Conservation (phyloP, 2,113 vertebrate genomes). For the Microtus montanus region DNA sequence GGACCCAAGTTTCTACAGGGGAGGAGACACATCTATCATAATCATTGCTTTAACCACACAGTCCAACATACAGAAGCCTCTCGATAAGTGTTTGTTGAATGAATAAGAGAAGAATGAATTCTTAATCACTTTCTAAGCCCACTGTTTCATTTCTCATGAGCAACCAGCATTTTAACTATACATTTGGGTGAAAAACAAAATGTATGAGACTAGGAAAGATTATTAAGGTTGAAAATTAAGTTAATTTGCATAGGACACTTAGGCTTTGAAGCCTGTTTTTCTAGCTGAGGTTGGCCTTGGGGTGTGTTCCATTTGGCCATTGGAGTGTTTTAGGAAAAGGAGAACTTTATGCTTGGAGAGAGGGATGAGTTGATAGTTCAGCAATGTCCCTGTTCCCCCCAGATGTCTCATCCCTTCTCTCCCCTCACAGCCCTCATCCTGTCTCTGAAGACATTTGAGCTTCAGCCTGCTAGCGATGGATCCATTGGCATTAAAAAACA, state of each 20-base stretch:
- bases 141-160: slow-evolving; percentile 31
- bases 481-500: slow-evolving; percentile 37
- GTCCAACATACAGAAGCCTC: neutral
- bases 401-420: neutral
- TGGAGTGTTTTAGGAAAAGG: slow-evolving; percentile 47
- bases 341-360: slow-evolving; percentile 39
- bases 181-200: slow-evolving; percentile 63
- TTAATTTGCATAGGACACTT: slow-evolving; percentile 56
- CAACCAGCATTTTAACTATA: slow-evolving; percentile 53
- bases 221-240: slow-evolving; percentile 67
- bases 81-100: slow-evolving; percentile 37
- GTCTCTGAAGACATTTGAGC: slow-evolving; percentile 6
- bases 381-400: neutral
- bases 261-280: slow-evolving; percentile 54
- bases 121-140: slow-evolving; percentile 27
- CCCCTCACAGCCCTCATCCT: neutral
- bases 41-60: neutral
- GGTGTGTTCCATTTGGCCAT: slow-evolving; percentile 67
- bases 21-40: neutral
- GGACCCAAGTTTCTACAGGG: neutral
- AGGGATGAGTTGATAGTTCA: slow-evolving; percentile 33
- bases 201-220: slow-evolving; percentile 15
- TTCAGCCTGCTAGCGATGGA: slow-evolving; percentile 14
- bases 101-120: slow-evolving; percentile 50
- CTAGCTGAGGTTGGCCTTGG: slow-evolving; percentile 46